Evolutionary conservation across 2,888 invertebrate genomes (phyloP).

Genomic region (Morinoia aosen): DNA sequence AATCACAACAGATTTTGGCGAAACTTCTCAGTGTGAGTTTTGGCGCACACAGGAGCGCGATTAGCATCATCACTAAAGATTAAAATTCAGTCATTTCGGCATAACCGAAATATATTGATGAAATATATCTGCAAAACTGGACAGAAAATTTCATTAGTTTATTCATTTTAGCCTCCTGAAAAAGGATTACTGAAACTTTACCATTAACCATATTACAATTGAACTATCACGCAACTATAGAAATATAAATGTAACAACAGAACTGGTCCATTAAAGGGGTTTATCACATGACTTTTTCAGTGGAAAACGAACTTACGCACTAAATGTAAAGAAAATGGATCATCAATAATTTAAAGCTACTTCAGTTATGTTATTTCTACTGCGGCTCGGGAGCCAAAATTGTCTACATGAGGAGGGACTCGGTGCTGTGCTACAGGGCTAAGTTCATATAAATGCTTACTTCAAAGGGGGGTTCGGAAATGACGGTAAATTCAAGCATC

Average conservation of each 20-base stretch:
- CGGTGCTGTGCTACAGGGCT: not conserved
- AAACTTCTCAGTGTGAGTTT: not conserved
- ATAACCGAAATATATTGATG: not conserved
- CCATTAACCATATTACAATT: not conserved
- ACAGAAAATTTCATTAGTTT: not conserved
- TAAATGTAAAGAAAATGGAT: not conserved
- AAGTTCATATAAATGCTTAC: not conserved
- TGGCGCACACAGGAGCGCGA: not conserved
- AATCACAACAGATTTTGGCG: not conserved
- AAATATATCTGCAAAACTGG: not conserved
- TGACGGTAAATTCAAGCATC: not conserved
- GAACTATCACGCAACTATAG: not conserved
- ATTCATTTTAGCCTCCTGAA: not conserved
- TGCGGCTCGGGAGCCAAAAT: not conserved
- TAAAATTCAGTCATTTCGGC: not conserved
- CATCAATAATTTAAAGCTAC: not conserved
- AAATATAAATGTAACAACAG: not conserved
- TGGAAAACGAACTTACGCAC: not conserved
- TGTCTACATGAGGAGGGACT: not conserved
- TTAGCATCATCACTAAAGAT: not conserved
- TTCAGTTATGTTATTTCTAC: too few relatives aligned
- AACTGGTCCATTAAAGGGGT: not conserved
- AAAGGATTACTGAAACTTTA: not conserved
- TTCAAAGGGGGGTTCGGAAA: not conserved
- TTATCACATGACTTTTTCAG: not conserved